These are phyloP conservation scores for Ichneumoninae sp. DNA, from an alignment of 2,888 invertebrate genomes.

Conservation along the genomic window DNA sequence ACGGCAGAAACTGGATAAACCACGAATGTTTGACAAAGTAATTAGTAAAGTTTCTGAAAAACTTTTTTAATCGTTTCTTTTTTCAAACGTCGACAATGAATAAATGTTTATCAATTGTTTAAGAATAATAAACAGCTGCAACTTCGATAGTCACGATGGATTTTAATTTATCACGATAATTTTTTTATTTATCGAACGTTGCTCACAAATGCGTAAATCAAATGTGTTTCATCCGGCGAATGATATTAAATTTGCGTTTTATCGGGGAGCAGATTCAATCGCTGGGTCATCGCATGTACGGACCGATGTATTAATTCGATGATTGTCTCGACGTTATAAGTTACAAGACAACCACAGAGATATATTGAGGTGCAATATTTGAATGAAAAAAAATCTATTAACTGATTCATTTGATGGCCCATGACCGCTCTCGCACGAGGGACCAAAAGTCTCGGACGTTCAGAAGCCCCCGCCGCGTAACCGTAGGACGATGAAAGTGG, in stretches of 20 bases:
- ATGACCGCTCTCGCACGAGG: slow-evolving; percentile 14
- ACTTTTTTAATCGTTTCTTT: too few relatives aligned
- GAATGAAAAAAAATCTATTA: slow-evolving; percentile 21
- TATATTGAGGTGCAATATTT: slow-evolving; percentile 1
- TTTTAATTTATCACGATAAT: too few relatives aligned
- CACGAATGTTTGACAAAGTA: too few relatives aligned
- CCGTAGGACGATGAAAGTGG: slow-evolving; percentile 66
- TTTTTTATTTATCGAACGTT: neutral
- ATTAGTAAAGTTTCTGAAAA: too few relatives aligned
- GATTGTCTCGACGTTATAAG: neutral
- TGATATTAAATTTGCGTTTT: neutral
- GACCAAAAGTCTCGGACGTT: slow-evolving; percentile 37
- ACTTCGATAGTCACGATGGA: too few relatives aligned
- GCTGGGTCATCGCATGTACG: neutral
- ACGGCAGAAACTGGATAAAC: too few relatives aligned
- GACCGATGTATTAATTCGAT: slow-evolving; percentile 15
- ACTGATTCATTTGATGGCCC: slow-evolving; percentile 28
- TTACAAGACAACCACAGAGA: neutral
- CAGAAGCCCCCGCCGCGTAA: slow-evolving; percentile 25
- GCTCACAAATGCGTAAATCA: neutral
- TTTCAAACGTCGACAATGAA: too few relatives aligned
- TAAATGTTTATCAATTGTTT: too few relatives aligned
- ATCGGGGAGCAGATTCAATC: slow-evolving; percentile 16
- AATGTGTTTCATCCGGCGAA: neutral
- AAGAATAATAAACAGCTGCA: too few relatives aligned